phyloP scores from a whole-genome alignment of 2,113 vertebrate genomes.

The Acanthisitta chloris region DNA sequence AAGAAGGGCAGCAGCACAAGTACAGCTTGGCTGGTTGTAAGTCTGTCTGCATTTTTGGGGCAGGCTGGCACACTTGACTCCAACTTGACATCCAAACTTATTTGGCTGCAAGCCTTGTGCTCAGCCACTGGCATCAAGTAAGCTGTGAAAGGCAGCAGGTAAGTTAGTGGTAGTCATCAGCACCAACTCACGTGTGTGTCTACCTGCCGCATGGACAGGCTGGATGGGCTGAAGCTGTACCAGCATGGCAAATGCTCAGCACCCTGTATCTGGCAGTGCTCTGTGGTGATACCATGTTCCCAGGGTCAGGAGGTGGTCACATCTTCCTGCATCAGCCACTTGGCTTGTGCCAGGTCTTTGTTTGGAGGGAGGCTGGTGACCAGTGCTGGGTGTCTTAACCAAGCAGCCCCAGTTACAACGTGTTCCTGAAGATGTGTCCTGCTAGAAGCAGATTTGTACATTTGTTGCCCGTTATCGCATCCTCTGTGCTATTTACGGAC shows the following conservation, averaged over 20 bases:
- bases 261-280: neutral
- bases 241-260: rapidly evolving
- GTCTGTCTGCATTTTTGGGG: neutral
- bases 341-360: rapidly evolving
- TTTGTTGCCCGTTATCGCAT: neutral
- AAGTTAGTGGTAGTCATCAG: neutral
- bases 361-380: neutral
- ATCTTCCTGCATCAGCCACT: neutral
- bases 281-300: neutral
- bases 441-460: neutral
- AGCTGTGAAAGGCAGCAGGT: neutral
- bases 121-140: neutral
- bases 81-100: neutral
- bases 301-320: neutral
- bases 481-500: neutral
- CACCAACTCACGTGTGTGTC: rapidly evolving
- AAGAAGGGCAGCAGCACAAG: neutral
- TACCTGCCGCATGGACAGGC: neutral
- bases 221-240: neutral
- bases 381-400: neutral
- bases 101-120: neutral
- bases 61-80: neutral
- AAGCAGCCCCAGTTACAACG: neutral
- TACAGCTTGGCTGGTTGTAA: neutral
- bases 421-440: neutral